Conservation (phyloP, 2,113 vertebrate species). For the Proterorhinus semilunaris region DNA sequence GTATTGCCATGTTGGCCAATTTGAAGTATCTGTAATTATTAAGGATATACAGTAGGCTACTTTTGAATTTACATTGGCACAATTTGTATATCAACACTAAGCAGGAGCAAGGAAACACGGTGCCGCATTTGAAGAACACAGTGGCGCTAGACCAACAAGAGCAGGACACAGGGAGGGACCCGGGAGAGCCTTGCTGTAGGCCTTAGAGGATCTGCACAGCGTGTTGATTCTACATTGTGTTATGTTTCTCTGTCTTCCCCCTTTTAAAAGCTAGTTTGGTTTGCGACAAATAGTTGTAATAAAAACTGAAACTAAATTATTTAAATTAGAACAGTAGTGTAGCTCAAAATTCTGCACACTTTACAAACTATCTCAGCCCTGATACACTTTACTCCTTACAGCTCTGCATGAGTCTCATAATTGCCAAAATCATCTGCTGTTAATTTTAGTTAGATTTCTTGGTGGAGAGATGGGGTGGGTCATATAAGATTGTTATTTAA, state of each 20-base stretch:
- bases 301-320: no score
- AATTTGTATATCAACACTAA: background rate
- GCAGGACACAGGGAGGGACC: constrained; percentile 29
- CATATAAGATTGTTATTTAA: no score
- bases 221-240: constrained; percentile 19
- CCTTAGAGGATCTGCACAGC: constrained; percentile 26
- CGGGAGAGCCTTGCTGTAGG: constrained; percentile 37
- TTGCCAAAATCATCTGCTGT: no score
- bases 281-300: no score
- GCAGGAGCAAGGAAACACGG: constrained; percentile 18
- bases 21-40: background rate
- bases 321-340: no score
- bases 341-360: no score
- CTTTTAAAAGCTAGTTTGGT: background rate
- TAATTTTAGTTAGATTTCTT: no score
- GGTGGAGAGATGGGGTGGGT: no score
- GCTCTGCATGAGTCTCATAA: no score
- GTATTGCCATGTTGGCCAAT: no score
- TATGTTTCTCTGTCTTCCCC: constrained; percentile 8
- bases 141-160: constrained; percentile 25
- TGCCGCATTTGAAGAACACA: background rate
- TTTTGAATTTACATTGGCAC: background rate
- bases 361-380: no score
- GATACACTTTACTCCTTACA: no score
- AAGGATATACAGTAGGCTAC: background rate